These are phyloP conservation scores for Lynx canadensis DNA, from an alignment of 2,113 vertebrate species.

Conservation along the genomic window DNA sequence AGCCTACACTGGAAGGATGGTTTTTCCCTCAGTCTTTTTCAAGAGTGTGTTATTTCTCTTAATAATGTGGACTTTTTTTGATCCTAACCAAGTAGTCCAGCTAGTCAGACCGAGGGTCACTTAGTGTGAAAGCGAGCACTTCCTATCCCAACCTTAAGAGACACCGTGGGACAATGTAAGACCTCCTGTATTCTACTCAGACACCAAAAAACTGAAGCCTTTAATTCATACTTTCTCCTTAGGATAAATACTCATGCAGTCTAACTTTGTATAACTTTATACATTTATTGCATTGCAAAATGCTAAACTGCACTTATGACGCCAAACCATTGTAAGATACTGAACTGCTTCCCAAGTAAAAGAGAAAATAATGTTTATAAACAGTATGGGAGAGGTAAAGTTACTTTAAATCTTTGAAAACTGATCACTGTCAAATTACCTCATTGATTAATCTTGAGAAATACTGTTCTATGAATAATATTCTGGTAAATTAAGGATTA, in stretches of 20 bases:
- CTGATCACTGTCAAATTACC: not conserved
- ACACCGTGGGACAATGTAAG: not conserved
- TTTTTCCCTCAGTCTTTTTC: slow-evolving; percentile 7
- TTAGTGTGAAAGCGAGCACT: not conserved
- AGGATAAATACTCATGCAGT: slow-evolving; percentile 9
- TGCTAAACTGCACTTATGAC: not conserved
- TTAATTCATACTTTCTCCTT: not conserved
- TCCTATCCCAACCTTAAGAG: not conserved
- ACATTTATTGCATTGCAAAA: not conserved
- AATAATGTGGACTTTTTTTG: not conserved
- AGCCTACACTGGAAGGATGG: not conserved
- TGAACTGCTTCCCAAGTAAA: not conserved
- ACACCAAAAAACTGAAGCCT: not conserved
- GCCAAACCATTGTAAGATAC: not conserved
- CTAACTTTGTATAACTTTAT: not conserved
- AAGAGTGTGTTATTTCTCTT: not conserved
- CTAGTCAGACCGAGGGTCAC: not conserved
- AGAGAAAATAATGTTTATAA: slow-evolving; percentile 18
- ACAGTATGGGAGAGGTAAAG: not conserved
- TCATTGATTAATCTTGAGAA: slow-evolving; percentile 18
- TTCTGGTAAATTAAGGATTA: not conserved
- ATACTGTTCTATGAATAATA: not conserved
- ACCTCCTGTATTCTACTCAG: not conserved
- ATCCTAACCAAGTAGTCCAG: not conserved
- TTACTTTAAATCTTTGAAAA: slow-evolving; percentile 34